These are phyloP conservation scores for Pachyrhynchus sulphureomaculatus DNA, from an alignment of 1,140 invertebrate species.

Conservation along the genomic window DNA sequence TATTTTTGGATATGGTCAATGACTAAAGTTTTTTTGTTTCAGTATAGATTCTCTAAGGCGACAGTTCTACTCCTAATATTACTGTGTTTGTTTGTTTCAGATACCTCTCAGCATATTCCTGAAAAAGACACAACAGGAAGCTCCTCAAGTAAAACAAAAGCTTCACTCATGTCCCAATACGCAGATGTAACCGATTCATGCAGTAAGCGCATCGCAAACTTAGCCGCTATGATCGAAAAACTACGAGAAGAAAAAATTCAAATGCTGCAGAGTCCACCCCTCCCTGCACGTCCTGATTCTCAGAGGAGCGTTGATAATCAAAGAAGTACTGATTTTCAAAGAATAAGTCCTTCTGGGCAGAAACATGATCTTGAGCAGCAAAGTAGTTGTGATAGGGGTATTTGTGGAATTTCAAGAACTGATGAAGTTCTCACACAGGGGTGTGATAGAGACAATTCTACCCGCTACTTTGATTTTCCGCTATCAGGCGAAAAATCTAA, in stretches of 20 bases:
- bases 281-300: not conserved
- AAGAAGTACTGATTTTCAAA: too few species aligned
- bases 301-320: too few species aligned
- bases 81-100: too few species aligned
- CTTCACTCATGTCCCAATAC: conserved; percentile 33
- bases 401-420: not conserved
- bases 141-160: conserved; percentile 12
- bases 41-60: too few species aligned
- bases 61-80: too few species aligned
- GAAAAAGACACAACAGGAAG: conserved; percentile 23
- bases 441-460: conserved; percentile 25
- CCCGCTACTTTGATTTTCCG: conserved; percentile 43
- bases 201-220: conserved; percentile 56
- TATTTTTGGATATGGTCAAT: too few species aligned
- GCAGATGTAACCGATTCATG: conserved; percentile 57
- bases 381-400: too few species aligned
- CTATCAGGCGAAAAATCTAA: conserved; percentile 23
- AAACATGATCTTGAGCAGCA: too few species aligned
- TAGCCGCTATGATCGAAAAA: conserved; percentile 58
- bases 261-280: conserved; percentile 33
- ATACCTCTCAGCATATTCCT: not conserved
- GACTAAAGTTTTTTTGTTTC: too few species aligned
- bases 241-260: conserved; percentile 56
- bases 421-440: not conserved
- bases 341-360: too few species aligned